phyloP scores from a whole-genome alignment of 2,888 invertebrate species.

The Stegana nigrithorax region DNA sequence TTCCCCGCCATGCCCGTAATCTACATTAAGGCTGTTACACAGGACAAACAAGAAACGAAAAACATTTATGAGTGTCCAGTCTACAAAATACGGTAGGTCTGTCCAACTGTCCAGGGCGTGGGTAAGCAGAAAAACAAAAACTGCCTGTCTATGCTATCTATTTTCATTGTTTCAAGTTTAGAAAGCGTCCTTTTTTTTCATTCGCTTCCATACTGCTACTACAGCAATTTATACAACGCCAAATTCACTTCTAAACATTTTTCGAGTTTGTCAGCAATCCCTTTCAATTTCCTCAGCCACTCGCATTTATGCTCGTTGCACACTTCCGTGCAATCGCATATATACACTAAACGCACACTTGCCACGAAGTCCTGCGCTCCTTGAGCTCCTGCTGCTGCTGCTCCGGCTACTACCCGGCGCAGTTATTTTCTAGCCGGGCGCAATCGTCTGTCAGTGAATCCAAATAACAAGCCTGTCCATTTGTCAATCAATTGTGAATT shows the following conservation, averaged over 20 bases:
- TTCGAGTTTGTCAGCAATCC: constrained; percentile 52
- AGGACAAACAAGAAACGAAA: constrained; percentile 88
- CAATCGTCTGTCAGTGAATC: constrained; percentile 47
- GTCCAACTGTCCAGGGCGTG: neutral
- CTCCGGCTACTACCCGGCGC: constrained; percentile 12
- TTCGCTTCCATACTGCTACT: constrained; percentile 23
- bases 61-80: constrained; percentile 94
- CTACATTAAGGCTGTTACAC: constrained; percentile 85
- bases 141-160: constrained; percentile 55
- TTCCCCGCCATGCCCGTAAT: constrained; percentile 92
- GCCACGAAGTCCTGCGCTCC: neutral
- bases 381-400: constrained; percentile 29
- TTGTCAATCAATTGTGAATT: constrained; percentile 63
- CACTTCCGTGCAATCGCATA: constrained; percentile 21
- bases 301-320: neutral
- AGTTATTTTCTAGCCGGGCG: constrained; percentile 35
- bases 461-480: constrained; percentile 50
- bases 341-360: neutral
- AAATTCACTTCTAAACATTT: constrained; percentile 47
- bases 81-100: constrained; percentile 81
- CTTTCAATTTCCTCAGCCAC: constrained; percentile 52
- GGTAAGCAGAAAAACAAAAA: neutral
- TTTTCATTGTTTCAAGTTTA: constrained; percentile 56
- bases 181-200: constrained; percentile 15
- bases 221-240: constrained; percentile 25